Evolutionary conservation across 2,113 vertebrate genomes (phyloP).

Genomic region (Sarotherodon lohbergeri): DNA sequence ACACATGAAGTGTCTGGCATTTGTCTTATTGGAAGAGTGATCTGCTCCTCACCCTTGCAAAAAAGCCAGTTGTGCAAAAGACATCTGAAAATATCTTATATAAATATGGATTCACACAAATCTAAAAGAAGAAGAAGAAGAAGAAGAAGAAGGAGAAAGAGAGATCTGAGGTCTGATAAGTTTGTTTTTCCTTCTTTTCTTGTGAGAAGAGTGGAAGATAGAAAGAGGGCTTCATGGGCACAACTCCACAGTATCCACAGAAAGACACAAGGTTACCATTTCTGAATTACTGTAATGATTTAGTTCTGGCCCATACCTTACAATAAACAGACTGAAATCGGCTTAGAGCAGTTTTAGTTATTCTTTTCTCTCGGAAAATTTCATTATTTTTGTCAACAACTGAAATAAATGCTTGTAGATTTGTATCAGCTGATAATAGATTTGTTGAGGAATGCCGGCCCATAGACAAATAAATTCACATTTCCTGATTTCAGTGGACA

Average conservation of each 20-base stretch:
- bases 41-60: background rate
- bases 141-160: fast-evolving
- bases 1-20: background rate
- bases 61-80: background rate
- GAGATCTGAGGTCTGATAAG: background rate
- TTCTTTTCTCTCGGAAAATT: background rate
- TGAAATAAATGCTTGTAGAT: background rate
- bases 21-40: background rate
- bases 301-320: background rate
- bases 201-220: background rate
- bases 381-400: background rate
- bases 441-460: background rate
- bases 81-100: background rate
- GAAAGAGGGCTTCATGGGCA: background rate
- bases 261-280: background rate
- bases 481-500: background rate
- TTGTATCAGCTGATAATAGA: background rate
- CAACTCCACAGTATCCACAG: background rate
- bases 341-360: background rate
- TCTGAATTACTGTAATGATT: background rate
- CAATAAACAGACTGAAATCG: background rate
- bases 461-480: background rate
- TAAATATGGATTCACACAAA: background rate
- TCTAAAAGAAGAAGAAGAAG: background rate
- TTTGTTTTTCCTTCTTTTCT: background rate